Evolutionary conservation across 2,888 invertebrate species (phyloP), one percentile per base, ranked within the genome.

Genomic region (Sphecodes monilicornis): DNA sequence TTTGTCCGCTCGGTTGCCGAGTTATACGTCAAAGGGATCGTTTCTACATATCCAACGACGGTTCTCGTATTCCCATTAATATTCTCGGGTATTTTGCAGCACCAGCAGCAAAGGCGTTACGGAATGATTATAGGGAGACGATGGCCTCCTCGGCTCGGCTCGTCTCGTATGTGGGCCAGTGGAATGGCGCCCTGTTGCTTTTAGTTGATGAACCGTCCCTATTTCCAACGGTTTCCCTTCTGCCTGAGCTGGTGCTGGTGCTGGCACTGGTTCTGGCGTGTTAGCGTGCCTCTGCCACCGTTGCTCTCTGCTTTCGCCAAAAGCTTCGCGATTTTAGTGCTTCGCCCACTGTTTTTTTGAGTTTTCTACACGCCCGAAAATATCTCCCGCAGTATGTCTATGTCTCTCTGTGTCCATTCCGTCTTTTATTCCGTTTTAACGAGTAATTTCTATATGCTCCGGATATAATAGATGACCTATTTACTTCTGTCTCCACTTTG

Each of bases 201-300:
- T 93, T 92, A 92, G 91, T 91, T 93, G 93, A 93, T 92, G 92
- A 92, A 92, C 90, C 88, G 89, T 82, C 82, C 82, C 86, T 88
- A 78, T 90, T 90, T 88, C 80, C 86, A 78, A 79, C 78, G 86
- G 86, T 88, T 86, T 68, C 36, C 68, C 84, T 83, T 72, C 78
- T 64, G 78, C 80, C 68, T 66, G 74, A 83, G 76, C 60, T 77
- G 41, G 70, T 82, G 75, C n/a, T 78, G 82, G 70, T 64, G 29
- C 36, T 4, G 73, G 32, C 80, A 46, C 57, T 60, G 78, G 69
- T 46, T 41, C 57, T 60, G 78, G 69, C 41, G 54, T 60, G 60
- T 16, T 16, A 29, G 60, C 6, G 60, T 60, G 26, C 60, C 60
- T 29, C 26, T 6, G 60, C 29, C 29, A 60, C 60, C 60, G 60